phyloP scores from a whole-genome alignment of 1,140 invertebrate species.

The Onthophagus taurus region DNA sequence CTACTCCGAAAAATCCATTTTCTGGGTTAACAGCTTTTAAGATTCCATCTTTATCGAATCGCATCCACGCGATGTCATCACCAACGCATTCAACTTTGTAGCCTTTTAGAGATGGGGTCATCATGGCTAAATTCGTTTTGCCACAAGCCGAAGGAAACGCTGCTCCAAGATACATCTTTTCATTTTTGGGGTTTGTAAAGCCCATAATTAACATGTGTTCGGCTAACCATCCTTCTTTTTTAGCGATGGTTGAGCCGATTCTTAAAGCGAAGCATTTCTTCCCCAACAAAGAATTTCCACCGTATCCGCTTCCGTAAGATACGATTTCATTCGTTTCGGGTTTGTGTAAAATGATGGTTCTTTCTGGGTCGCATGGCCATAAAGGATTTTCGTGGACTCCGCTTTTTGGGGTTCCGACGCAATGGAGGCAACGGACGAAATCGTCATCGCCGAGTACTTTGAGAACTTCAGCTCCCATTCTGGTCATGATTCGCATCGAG shows the following conservation, averaged over 20 bases:
- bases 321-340: conserved; percentile 75
- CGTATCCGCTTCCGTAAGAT: conserved; percentile 93
- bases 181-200: conserved; percentile 83
- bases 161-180: conserved; percentile 89
- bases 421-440: conserved; percentile 87
- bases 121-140: conserved; percentile 98
- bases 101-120: conserved; percentile 84
- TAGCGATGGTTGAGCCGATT: conserved; percentile 90
- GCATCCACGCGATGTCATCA: conserved; percentile 97
- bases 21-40: conserved; percentile 97
- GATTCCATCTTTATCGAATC: conserved; percentile 82
- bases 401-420: conserved; percentile 66
- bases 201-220: conserved; percentile 98
- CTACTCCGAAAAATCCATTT: conserved; percentile 98
- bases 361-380: conserved; percentile 97
- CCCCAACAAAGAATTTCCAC: conserved; percentile 96
- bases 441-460: conserved; percentile 58
- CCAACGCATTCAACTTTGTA: conserved; percentile 92
- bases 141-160: conserved; percentile 98
- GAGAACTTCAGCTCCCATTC: conserved; percentile 75
- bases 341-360: conserved; percentile 78
- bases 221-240: conserved; percentile 91
- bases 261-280: conserved; percentile 99
- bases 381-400: conserved; percentile 51
- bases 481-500: conserved; percentile 97